Base-by-base conservation (phyloP, 1,140 invertebrate genomes). In the Amyelois transitella region DNA sequence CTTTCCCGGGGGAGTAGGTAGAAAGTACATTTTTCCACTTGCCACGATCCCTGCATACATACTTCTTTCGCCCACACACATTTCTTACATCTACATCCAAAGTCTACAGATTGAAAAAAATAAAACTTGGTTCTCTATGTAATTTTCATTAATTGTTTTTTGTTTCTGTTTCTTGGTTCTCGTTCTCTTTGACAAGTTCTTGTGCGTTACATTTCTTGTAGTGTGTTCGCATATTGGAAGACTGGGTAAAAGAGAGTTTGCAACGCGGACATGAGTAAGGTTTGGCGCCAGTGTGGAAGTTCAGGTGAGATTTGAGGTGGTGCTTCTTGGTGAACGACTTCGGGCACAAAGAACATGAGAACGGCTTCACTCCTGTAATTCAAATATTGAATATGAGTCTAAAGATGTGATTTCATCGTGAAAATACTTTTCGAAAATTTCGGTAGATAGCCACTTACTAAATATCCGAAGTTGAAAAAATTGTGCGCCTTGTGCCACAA, bases 301-400 rank as follows among this genome's bases (percentile, higher is more conserved):
- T 96, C 20, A 95, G 89, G 78, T 96, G 96, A 0, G 95, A 96
- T 77, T 96, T 94, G 7, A 96, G 86, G 66, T 95, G 93, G 66
- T 95, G 93, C 64, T 95, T 95, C 84, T 95, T 96, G 22, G 96
- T 94, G 81, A 98, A 98, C 1, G 94, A 92, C 60, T 97, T 95
- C 2, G 93, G 91, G 73, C 96, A 98, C 1, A 96, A 80, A 0
- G 91, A 92, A 72, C 96, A 98, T 19, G 94, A 91, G 78, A 97
- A 98, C 0, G 96, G 96, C 66, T 96, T 95, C 20, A 96, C 91
- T 21, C 94, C 94, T 88, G 81, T 61, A 53, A 49, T 32, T 6
- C 28, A 12, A 10, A 32, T 2, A 10, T 32, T 6, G 2, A 24
- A 24, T 24, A 5, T 24, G 22, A 24, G 8, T 24, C 22, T 24